Evolutionary conservation across 2,888 invertebrate genomes (phyloP), one percentile per base, ranked within the genome.

Genomic region (Ophion costatus): DNA sequence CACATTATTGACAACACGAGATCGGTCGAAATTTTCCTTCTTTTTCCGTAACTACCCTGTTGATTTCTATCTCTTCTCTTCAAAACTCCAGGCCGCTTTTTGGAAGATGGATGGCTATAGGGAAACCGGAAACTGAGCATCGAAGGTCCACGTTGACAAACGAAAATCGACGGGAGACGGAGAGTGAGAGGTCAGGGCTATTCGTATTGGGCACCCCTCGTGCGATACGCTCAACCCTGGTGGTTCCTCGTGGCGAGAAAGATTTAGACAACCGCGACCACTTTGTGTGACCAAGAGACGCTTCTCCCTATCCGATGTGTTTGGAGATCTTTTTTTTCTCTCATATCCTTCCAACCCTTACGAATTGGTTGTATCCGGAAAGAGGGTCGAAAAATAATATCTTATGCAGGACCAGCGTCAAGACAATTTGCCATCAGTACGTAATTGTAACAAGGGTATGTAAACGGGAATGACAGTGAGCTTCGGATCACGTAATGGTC

Each of bases 1-100:
- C 89, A 90, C 89, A 91, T 92, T 88, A 91, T 90, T 88, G 89
- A 88, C 80, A 87, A 87, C 87, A 88, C 76, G 86, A 85, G 66
- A 64, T 70, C 78, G 79, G 56, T 59, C 79, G 64, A 51, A 14
- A 61, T 67, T 64, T 56, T 74, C 42, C 51, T 56, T 51, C 59
- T 69, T 63, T 66, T 33, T 73, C 59, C 20, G 17, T 63, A 66
- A 79, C 81, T 42, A 57, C 61, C 42, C 63, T 42, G 38, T 29
- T 56, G 61, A 73, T 70, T n/a, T 80, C 63, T 51, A 81, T 81
- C 59, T 80, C 33, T 38, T 71, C 78, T 63, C 69, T 69, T 64
- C 69, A 38, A 69, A 64, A 74, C 64, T 75, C 20, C n/a, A 59
- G 71, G 45, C 70, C 51, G 67, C 69, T 24, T 29, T 70, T 64